These are phyloP conservation scores for Caradrina clavipalpis DNA, from an alignment of 2,888 invertebrate species.

Conservation along the genomic window DNA sequence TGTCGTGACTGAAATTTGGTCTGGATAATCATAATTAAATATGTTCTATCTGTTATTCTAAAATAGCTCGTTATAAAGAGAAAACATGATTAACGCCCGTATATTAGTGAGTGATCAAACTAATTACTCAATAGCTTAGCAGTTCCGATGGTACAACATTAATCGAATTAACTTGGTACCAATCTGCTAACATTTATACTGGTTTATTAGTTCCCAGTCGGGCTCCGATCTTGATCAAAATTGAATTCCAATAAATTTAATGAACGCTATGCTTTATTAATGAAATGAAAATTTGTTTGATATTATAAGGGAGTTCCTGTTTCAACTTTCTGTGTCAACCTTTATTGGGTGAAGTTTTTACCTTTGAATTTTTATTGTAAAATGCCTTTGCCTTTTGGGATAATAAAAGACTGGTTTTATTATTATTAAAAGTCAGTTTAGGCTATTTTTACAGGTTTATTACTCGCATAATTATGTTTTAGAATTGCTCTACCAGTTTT, in stretches of 20 bases:
- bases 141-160: constrained; percentile 58
- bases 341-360: constrained; percentile 2
- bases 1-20: too few relatives aligned
- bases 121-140: constrained; percentile 60
- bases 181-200: constrained; percentile 59
- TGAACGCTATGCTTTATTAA: constrained; percentile 41
- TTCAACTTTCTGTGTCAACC: constrained; percentile 33
- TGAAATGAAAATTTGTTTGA: constrained; percentile 35
- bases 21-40: too few relatives aligned
- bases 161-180: constrained; percentile 63
- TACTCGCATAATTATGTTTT: too few relatives aligned
- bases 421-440: too few relatives aligned
- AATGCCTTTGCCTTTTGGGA: background rate
- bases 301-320: constrained; percentile 23
- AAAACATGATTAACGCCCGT: constrained; percentile 31
- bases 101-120: constrained; percentile 45
- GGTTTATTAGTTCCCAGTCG: constrained; percentile 58
- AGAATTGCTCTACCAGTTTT: too few relatives aligned
- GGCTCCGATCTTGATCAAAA: constrained; percentile 48
- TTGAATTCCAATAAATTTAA: constrained; percentile 59
- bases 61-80: background rate
- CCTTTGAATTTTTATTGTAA: background rate
- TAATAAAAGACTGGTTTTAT: background rate
- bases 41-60: too few relatives aligned
- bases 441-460: too few relatives aligned